A percentile compares a stretch with the other conserved stretches of the same genome.
These are phyloP conservation scores for Zosterops hypoxanthus DNA, from an alignment of 2,113 vertebrate species.

Conservation along the genomic window DNA sequence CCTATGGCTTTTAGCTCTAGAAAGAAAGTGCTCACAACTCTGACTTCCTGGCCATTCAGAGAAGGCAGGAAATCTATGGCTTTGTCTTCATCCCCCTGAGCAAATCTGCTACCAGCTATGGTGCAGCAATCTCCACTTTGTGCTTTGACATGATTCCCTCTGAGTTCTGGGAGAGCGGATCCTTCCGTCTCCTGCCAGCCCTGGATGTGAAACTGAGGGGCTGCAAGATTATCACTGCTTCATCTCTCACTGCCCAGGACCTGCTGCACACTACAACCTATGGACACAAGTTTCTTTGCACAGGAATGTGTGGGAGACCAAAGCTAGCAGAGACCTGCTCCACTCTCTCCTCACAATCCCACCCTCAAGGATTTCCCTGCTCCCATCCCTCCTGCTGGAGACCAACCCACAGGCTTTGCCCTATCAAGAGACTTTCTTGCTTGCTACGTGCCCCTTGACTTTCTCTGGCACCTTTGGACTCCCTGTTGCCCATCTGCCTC, in stretches of 20 bases:
- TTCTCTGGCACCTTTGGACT: neutral
- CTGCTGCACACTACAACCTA: neutral
- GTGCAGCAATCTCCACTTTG: neutral
- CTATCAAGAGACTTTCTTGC: neutral
- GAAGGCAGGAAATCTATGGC: neutral
- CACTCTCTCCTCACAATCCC: neutral
- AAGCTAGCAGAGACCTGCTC: neutral
- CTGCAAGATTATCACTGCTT: neutral
- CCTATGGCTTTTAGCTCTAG: neutral
- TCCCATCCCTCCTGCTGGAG: neutral
- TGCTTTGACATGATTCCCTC: accelerated
- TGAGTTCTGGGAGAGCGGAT: neutral
- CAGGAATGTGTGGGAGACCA: accelerated
- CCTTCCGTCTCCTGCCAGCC: neutral
- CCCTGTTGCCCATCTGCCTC: neutral
- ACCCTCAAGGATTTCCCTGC: accelerated
- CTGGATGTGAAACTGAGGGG: accelerated
- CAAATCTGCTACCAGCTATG: neutral
- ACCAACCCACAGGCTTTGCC: neutral
- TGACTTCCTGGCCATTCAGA: neutral
- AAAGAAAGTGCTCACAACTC: neutral
- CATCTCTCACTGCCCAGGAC: neutral
- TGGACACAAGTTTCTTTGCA: neutral
- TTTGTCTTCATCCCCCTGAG: neutral
- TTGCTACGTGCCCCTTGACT: accelerated